Base-by-base conservation (phyloP, 2,797 vertebrate species). In the Cynodonichthys magdalenae region DNA sequence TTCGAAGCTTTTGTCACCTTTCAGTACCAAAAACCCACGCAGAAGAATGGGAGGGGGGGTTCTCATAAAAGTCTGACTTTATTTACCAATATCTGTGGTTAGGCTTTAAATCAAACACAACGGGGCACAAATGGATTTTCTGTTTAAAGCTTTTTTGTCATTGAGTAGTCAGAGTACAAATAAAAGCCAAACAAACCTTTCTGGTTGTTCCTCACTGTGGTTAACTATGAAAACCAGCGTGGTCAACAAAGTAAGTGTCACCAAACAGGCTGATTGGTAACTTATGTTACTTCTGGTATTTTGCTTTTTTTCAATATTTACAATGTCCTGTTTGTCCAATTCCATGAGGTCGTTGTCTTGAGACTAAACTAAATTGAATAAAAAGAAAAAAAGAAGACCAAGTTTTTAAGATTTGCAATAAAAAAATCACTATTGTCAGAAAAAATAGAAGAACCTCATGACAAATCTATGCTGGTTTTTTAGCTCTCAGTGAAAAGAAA, bases 1-100 rank as follows among this genome's bases (percentile, higher is more conserved):
- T 60, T 47, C 54, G 71, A 81, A 80, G 50, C 63, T 70, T 56
- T 77, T 83, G 34, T 80, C 83, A 74, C 81, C 63, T 78, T 68
- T 70, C 50, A 61, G 2, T 66, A 44, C 17, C 44, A 27, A 17
- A 19, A 70, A 36, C 39, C 60, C 24, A 2, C 1, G 41, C 17
- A 20, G 28, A 41, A 24, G 56, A 44, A 46, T 28, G 46, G 46
- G 42, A 5, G 42, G 70, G 49, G 53, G 5, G 47, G 6, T 55
- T 60, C 59, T 31, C 29, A 42, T 41, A 24, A 9, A 48, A 48
- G 9, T 48, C 3, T 11, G 1, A 4, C 18, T 48, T 48, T 20
- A 18, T 20, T 48, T 48, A 0, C 20, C 12, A 15, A n/a, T 36
- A 24, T 20, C 0, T 42, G 59, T 29, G 31, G 59, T 59, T 17